Base-by-base conservation (phyloP, 2,888 invertebrate genomes). In the Calliscelio sp. region DNA sequence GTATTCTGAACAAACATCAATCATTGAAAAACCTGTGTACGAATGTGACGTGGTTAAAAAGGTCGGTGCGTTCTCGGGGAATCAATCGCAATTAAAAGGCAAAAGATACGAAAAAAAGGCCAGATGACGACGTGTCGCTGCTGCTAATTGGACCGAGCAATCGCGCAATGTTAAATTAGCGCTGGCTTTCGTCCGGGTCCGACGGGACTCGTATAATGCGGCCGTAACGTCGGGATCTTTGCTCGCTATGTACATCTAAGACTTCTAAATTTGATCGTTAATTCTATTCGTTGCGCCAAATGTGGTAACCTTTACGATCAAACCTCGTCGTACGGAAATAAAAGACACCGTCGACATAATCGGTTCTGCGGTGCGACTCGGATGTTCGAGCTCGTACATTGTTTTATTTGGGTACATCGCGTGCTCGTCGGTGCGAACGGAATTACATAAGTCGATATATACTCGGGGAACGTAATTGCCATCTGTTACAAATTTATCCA, bases 211-310 rank as follows among this genome's bases (percentile, higher is more conserved):
- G 55, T 66, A 66, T 25, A 49, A n/a, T n/a, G 18, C 41, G n/a
- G 49, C 41, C n/a, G 3, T 71, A n/a, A 51, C 51, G 24, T 18
- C 24, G 38, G 66, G 11, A 46, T 59, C 59, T 44, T 77, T 68
- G 28, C 18, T 78, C 32, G 35, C 32, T 65, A 46, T 51, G 22
- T 77, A 77, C 38, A 61, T 5, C 32, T 41, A 70, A 44, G 46
- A 66, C 32, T 68, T 20, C 38, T 78, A 66, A 66, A 77, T 78
- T 68, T 68, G 59, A 68, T 78, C 51, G 16, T 25, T 68, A 59
- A 38, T 68, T 61, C 51, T 59, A 78, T 59, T 78, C 68, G 59
- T 78, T 68, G 78, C 38, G 59, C 38, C 44, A 65, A 28, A 49
- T 32, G 20, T 77, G 65, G 38, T 49, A 66, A 59, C 57, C 24